Base-by-base conservation (phyloP, 2,797 vertebrate species). In the Bucorvus abyssinicus region DNA sequence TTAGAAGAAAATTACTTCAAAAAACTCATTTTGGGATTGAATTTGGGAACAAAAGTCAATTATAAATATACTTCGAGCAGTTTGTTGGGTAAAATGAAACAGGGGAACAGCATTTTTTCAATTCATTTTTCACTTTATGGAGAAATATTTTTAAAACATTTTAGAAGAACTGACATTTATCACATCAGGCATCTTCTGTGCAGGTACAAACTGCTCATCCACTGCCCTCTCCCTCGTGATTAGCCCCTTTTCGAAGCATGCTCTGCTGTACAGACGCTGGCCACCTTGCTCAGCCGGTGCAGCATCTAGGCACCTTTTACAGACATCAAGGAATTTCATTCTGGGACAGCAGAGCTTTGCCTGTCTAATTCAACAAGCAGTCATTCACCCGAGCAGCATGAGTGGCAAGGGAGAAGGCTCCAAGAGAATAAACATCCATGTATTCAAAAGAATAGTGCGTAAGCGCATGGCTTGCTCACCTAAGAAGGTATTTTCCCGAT, bases 391-490 rank as follows among this genome's bases (percentile, higher is more conserved):
- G 6, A 74, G 81, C 75, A 50, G 71, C 0, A 0, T 6, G 44
- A 60, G 42, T 2, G 2, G 24, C 71, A 81, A 68, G 77, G 61
- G 47, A 67, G 88, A 94, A 52, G 56, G 90, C 65, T 92, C 86
- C 61, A 59, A 49, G 64, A 55, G 75, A 81, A 89, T 47, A 30
- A 86, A 77, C 32, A 89, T 61, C 29, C 59, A 9, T 2, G 56
- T n/a, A 36, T 80, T 85, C 21, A 83, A 80, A 79, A 67, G 67
- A 91, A 56, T 4, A 90, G 40, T n/a, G 40, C 2, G 0, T 64
- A 70, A 93, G 75, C 14, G 14, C 68, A 29, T 75, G 73, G 81
- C 84, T 90, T 85, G 78, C 88, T 93, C 73, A 75, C 57, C 47
- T 75, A 94, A 32, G 30, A 78, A 55, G 23, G 57, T 44, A 57